phyloP scores from a whole-genome alignment of 2,888 invertebrate species.

The Cheilosia soror region DNA sequence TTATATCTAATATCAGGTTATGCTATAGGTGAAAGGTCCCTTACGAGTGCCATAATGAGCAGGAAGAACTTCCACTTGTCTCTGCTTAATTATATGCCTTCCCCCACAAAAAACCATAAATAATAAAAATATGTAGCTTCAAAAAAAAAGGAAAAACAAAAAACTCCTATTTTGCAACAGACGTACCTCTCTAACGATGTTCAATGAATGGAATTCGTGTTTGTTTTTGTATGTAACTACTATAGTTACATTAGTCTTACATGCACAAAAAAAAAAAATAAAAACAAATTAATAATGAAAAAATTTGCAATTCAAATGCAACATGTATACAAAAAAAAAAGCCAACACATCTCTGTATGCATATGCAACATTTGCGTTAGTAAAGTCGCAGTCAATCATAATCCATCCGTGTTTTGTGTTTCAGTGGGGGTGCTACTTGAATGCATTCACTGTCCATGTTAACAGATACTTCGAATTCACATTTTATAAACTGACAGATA shows the following conservation, averaged over 20 bases:
- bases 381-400: conserved; percentile 48
- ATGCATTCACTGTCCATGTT: conserved; percentile 11
- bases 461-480: conserved; percentile 25
- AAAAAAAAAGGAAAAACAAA: too few species aligned
- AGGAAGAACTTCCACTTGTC: conserved; percentile 47
- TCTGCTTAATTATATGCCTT: conserved; percentile 53
- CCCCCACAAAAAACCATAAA: conserved; percentile 13
- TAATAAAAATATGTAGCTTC: background rate
- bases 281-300: conserved; percentile 53
- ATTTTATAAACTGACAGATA: conserved; percentile 56
- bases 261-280: conserved; percentile 7
- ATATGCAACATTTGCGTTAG: conserved; percentile 32
- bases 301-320: conserved; percentile 72
- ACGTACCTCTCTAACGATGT: conserved; percentile 22
- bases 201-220: conserved; percentile 52
- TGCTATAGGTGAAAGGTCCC: background rate
- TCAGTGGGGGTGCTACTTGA: conserved; percentile 15
- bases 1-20: background rate
- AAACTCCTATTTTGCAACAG: conserved; percentile 25
- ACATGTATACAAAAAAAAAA: conserved; percentile 47
- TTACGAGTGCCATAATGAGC: background rate
- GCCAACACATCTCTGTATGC: conserved; percentile 5
- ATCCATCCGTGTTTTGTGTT: conserved; percentile 9
- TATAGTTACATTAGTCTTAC: conserved; percentile 14
- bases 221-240: conserved; percentile 17